phyloP scores from a whole-genome alignment of 2,797 vertebrate species.

The Anguilla megastoma region DNA sequence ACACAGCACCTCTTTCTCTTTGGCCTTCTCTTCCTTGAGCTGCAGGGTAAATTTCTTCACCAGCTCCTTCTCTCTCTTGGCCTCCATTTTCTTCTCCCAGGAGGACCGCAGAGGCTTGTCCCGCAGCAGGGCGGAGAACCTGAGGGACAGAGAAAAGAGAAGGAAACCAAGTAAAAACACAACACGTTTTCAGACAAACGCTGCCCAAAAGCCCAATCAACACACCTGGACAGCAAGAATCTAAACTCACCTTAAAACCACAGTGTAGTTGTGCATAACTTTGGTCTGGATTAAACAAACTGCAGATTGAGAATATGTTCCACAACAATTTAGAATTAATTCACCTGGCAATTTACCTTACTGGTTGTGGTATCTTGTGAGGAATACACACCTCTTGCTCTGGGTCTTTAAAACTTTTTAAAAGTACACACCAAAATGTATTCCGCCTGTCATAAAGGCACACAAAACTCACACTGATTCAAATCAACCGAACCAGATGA shows the following conservation, averaged over 20 bases:
- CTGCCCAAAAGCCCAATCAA: neutral
- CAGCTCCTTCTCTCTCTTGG: slow-evolving; percentile 77
- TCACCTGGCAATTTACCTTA: neutral
- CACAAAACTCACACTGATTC: no score
- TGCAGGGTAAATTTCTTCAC: slow-evolving; percentile 74
- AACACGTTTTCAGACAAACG: neutral
- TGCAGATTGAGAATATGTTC: neutral
- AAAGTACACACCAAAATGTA: no score
- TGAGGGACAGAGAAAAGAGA: slow-evolving; percentile 44
- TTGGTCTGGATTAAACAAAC: neutral
- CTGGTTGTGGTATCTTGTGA: neutral
- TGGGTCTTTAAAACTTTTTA: neutral
- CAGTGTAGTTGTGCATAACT: neutral
- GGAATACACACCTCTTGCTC: neutral
- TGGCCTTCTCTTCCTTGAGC: slow-evolving; percentile 78
- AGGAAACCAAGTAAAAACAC: neutral
- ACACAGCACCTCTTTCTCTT: slow-evolving; percentile 75
- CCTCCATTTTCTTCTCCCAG: slow-evolving; percentile 89
- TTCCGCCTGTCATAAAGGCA: no score
- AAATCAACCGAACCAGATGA: no score
- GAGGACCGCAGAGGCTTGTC: slow-evolving; percentile 83
- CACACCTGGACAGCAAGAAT: neutral
- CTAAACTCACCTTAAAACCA: neutral
- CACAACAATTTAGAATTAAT: neutral
- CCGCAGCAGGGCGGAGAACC: slow-evolving; percentile 87